These are phyloP conservation scores for Pocillopora verrucosa DNA, from an alignment of 64 coral and sea anemone genomes.

Conservation along the genomic window DNA sequence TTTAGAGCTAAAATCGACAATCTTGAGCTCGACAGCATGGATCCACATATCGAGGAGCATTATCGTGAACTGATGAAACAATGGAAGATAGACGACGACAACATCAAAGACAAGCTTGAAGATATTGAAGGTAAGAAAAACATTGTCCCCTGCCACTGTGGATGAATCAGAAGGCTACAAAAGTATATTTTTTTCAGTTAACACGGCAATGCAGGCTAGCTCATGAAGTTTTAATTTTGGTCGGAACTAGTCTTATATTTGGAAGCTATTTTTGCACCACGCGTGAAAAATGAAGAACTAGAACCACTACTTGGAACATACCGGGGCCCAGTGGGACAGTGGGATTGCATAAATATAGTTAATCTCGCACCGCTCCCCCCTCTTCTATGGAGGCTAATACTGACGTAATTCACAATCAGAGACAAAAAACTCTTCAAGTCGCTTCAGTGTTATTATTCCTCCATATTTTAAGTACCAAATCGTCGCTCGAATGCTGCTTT, in stretches of 20 bases:
- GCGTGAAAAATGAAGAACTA: too few relatives aligned
- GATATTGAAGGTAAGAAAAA: slow-evolving; percentile 22
- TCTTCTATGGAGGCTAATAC: too few relatives aligned
- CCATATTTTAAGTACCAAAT: slow-evolving; percentile 3
- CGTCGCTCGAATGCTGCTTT: not conserved
- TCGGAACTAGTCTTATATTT: too few relatives aligned
- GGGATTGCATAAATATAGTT: too few relatives aligned
- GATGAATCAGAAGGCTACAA: not conserved
- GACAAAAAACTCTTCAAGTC: not conserved
- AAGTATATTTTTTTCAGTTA: too few relatives aligned
- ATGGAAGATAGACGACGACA: slow-evolving; percentile 35
- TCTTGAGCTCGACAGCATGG: slow-evolving; percentile 25
- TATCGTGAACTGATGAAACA: slow-evolving; percentile 25
- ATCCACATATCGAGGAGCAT: slow-evolving; percentile 20
- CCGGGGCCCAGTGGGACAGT: too few relatives aligned
- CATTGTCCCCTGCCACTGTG: not conserved
- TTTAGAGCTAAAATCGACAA: slow-evolving; percentile 17
- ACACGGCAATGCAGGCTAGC: too few relatives aligned
- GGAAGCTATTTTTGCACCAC: too few relatives aligned
- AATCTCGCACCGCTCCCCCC: too few relatives aligned
- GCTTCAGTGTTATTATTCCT: not conserved
- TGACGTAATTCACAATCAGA: too few relatives aligned
- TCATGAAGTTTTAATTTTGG: too few relatives aligned
- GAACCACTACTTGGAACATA: too few relatives aligned
- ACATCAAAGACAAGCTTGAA: slow-evolving; percentile 8